phyloP scores from a whole-genome alignment of 2,797 vertebrate species.

The Hyperoplus lanceolatus region DNA sequence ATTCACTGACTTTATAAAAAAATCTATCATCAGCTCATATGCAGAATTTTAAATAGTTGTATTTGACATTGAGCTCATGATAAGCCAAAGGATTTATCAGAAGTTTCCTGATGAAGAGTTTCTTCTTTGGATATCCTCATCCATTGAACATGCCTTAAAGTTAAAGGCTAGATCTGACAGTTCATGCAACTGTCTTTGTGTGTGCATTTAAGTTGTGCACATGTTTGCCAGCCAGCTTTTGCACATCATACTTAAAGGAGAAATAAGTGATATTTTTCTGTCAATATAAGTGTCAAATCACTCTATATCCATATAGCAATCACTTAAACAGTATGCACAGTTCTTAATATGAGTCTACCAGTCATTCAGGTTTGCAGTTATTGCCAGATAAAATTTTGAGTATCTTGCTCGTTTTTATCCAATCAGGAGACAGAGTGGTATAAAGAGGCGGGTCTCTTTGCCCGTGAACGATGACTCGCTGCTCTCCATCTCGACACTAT shows the following conservation, averaged over 20 bases:
- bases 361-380: too few relatives aligned
- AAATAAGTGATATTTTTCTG: too few relatives aligned
- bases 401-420: constrained; percentile 12
- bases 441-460: too few relatives aligned
- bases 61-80: not conserved
- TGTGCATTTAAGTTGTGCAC: not conserved
- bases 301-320: too few relatives aligned
- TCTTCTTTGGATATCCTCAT: not conserved
- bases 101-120: not conserved
- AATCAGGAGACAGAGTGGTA: too few relatives aligned
- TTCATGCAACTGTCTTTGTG: not conserved
- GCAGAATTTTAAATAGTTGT: not conserved
- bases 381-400: too few relatives aligned
- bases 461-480: too few relatives aligned
- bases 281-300: too few relatives aligned
- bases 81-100: not conserved
- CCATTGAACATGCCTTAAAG: not conserved
- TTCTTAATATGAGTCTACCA: not conserved
- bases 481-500: too few relatives aligned
- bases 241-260: not conserved
- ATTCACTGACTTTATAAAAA: too few relatives aligned
- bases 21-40: too few relatives aligned
- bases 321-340: too few relatives aligned
- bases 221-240: constrained; percentile 8
- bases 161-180: not conserved